phyloP scores from a whole-genome alignment of 2,797 vertebrate genomes.

The Cyclura pinguis region DNA sequence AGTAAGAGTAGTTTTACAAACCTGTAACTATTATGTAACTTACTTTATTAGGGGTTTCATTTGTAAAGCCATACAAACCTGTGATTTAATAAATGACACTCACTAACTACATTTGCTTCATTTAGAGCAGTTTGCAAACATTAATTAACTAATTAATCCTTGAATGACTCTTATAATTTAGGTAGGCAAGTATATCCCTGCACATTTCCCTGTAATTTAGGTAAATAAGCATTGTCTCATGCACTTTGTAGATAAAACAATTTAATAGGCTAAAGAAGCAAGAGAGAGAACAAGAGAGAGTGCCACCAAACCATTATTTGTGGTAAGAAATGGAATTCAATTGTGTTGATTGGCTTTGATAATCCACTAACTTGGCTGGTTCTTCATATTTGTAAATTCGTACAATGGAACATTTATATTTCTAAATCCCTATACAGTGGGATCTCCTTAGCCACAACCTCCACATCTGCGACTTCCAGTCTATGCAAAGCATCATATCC shows the following conservation, averaged over 20 bases:
- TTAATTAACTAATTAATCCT: constrained; percentile 75
- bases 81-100: constrained; percentile 76
- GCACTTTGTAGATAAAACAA: constrained; percentile 53
- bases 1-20: constrained; percentile 72
- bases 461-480: too few relatives aligned
- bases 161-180: constrained; percentile 64
- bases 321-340: constrained; percentile 24
- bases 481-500: too few relatives aligned
- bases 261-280: constrained; percentile 36
- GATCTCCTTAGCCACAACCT: too few relatives aligned
- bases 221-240: constrained; percentile 53
- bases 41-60: constrained; percentile 69
- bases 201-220: constrained; percentile 35
- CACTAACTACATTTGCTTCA: constrained; percentile 66
- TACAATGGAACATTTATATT: not conserved
- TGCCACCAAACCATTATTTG: fast-evolving
- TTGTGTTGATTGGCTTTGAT: not conserved
- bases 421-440: too few relatives aligned
- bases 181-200: constrained; percentile 49
- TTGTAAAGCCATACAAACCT: constrained; percentile 72
- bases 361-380: not conserved
- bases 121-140: constrained; percentile 69
- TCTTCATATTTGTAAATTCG: constrained; percentile 14
- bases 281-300: not conserved
- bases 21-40: constrained; percentile 67